Percentiles rank a stretch among this genome's conserved stretches.
These are phyloP conservation scores for Cyclophora albipunctata DNA, from an alignment of 2,888 invertebrate species.

Conservation along the genomic window DNA sequence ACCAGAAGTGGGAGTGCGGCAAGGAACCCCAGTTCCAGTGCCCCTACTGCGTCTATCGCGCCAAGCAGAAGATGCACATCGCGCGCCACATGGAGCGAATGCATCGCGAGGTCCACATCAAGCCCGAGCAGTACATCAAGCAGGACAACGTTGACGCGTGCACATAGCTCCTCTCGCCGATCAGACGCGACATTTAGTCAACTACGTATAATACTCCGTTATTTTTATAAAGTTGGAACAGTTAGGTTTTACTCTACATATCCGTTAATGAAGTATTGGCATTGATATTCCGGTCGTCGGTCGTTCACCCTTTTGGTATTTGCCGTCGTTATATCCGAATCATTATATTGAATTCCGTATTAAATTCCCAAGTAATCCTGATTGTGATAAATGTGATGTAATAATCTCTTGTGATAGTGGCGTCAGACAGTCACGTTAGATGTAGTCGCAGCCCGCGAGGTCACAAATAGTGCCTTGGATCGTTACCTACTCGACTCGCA, in stretches of 20 bases:
- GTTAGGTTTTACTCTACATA: constrained; percentile 32
- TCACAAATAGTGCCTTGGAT: constrained; percentile 42
- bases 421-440: constrained; percentile 67
- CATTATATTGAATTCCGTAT: constrained; percentile 13
- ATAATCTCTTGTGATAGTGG: constrained; percentile 70
- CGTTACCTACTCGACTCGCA: constrained; percentile 50
- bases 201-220: constrained; percentile 35
- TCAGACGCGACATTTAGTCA: constrained; percentile 6
- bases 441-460: constrained; percentile 45
- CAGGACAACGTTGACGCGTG: constrained; percentile 72
- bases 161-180: constrained; percentile 39
- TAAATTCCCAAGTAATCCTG: constrained; percentile 51
- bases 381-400: constrained; percentile 72
- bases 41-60: constrained; percentile 87
- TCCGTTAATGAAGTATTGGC: constrained; percentile 16
- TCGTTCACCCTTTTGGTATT: constrained; percentile 8
- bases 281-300: constrained; percentile 6
- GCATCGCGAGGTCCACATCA: constrained; percentile 80
- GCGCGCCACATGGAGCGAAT: constrained; percentile 88
- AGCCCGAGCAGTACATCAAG: constrained; percentile 66
- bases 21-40: constrained; percentile 90
- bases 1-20: constrained; percentile 91
- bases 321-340: neutral
- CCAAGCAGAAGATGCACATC: constrained; percentile 90
- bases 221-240: constrained; percentile 15